Percentiles rank a stretch among this genome's conserved stretches.
These are phyloP conservation scores for Phrynocephalus guinanensis DNA, from an alignment of 2,797 vertebrate genomes.

Conservation along the genomic window DNA sequence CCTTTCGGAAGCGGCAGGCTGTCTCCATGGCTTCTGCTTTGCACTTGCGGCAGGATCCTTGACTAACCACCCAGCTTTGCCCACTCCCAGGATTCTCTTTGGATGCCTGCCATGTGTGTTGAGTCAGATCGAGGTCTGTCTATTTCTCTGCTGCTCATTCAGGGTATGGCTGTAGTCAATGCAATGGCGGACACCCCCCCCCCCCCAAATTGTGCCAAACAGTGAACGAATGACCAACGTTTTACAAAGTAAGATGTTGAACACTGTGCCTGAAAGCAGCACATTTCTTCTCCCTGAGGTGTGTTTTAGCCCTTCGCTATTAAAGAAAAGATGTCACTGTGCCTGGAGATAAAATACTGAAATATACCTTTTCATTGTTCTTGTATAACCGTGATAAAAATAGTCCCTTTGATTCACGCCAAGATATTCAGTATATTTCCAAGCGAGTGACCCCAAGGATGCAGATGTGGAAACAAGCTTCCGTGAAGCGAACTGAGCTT, in stretches of 20 bases:
- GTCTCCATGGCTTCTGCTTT: background rate
- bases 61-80: background rate
- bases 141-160: slow-evolving; percentile 12
- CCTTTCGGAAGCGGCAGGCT: background rate
- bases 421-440: background rate
- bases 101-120: slow-evolving; percentile 7
- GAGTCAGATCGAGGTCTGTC: slow-evolving; percentile 7
- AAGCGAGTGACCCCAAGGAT: background rate
- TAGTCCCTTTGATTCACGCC: background rate
- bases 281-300: background rate
- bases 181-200: background rate
- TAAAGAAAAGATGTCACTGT: background rate
- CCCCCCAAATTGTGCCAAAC: background rate
- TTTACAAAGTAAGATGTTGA: background rate
- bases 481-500: background rate
- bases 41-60: background rate
- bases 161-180: background rate
- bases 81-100: slow-evolving; percentile 10
- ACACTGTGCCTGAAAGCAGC: background rate
- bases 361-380: slow-evolving; percentile 12
- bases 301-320: background rate
- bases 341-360: background rate
- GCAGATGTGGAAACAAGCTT: background rate
- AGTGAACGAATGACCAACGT: background rate
- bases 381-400: background rate